Conservation (phyloP, 2,888 invertebrate species). For the Halictus ligatus region DNA sequence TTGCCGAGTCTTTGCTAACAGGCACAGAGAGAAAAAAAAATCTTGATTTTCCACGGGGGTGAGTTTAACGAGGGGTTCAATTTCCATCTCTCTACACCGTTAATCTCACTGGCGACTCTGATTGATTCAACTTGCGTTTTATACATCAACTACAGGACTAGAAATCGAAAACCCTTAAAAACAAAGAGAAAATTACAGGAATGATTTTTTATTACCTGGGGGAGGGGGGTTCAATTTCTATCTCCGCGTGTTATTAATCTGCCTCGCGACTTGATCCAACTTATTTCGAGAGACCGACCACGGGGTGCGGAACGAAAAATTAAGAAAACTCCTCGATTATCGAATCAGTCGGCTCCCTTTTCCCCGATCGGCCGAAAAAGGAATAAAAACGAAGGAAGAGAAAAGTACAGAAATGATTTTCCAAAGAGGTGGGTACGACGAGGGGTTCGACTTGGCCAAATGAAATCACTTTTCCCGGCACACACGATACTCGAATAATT, state of each 20-base stretch:
- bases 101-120: not conserved
- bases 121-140: not conserved
- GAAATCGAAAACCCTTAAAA: not conserved
- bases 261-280: too few species aligned
- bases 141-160: not conserved
- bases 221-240: too few species aligned
- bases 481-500: conserved; percentile 49
- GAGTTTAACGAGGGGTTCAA: not conserved
- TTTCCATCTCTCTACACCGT: not conserved
- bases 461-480: conserved; percentile 48
- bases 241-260: too few species aligned
- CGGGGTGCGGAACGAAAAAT: not conserved
- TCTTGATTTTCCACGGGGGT: not conserved
- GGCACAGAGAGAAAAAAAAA: not conserved
- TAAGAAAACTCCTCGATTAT: not conserved
- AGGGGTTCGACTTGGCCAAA: conserved; percentile 23
- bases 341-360: not conserved
- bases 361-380: not conserved
- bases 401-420: conserved; percentile 23
- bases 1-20: not conserved
- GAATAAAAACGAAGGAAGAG: not conserved
- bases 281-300: not conserved
- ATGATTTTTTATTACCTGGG: too few species aligned
- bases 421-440: not conserved
- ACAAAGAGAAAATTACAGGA: not conserved